Evolutionary conservation across 2,888 invertebrate genomes (phyloP).

Genomic region (Spilarctia lutea): DNA sequence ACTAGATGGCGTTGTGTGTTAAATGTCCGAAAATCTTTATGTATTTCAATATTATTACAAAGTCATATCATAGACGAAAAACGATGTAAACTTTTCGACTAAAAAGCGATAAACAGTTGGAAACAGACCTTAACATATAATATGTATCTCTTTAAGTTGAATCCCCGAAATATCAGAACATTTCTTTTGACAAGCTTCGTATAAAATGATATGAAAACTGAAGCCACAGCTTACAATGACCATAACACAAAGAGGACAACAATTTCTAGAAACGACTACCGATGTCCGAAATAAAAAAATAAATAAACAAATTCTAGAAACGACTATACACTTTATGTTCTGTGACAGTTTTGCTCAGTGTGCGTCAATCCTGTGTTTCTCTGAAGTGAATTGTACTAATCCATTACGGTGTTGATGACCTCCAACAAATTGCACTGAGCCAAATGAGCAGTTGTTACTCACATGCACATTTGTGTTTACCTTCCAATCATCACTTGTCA

Average conservation of each 20-base stretch:
- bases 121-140: no score
- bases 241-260: background rate
- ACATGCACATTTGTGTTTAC: conserved; percentile 42
- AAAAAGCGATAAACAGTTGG: no score
- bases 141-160: no score
- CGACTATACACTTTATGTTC: conserved; percentile 15
- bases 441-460: conserved; percentile 68
- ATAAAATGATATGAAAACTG: background rate
- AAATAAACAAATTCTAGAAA: conserved; percentile 1
- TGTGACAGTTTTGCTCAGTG: conserved; percentile 45
- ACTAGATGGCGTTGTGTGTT: background rate
- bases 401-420: conserved; percentile 76
- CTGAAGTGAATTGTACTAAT: conserved; percentile 74
- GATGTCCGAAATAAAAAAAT: no score
- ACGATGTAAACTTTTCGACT: no score
- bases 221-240: no score
- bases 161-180: no score
- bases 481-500: background rate
- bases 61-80: no score
- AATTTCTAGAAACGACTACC: background rate
- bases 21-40: background rate
- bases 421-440: conserved; percentile 70
- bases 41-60: no score
- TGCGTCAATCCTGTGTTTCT: conserved; percentile 61
- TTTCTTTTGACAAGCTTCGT: no score